Evolutionary conservation across 1,140 invertebrate genomes (phyloP), one percentile per base, ranked within the genome.

Genomic region (Drosophila takahashii): DNA sequence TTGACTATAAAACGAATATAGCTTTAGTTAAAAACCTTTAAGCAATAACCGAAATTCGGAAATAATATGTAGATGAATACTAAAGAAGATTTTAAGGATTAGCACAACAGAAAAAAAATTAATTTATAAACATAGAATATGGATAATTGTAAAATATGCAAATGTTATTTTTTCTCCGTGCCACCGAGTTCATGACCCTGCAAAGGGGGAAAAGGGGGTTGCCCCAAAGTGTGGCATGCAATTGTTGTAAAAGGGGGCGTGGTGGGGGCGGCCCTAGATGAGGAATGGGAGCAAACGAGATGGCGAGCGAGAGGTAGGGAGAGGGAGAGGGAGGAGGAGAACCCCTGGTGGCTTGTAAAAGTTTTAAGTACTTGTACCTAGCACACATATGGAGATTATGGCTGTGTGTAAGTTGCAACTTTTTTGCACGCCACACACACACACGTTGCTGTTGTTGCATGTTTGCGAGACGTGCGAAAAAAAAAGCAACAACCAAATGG

Each of bases 291-390:
- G 29, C 27, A 51, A 18, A 15, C 8, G n/a, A 41, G 42, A 45
- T 13, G 22, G 11, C 11, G 44, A 27, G 18, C 5, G 10, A 11
- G 11, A 11, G 39, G 9, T 15, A 42, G 39, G 9, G 39, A 42
- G 39, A 22, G 22, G 22, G 18, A 22, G 6, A 27, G 22, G 22
- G 44, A 26, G 39, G 7, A 26, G 59, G 27, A 37, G 29, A 36
- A 26, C 18, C 29, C 42, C 22, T 80, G 84, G 80, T 84, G 81
- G 81, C 81, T 86, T 85, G 81, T 85, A 86, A 87, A 86, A 86
- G 83, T 86, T 86, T 87, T 76, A 86, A 86, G 83, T 87, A 86
- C 81, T 81, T 72, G 77, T 73, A 73, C 75, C 50, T 71, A 48
- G 50, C 42, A 57, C 34, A 67, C 74, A 59, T 48, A 64, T 66